A percentile compares a stretch with the other conserved stretches of the same genome.
Conservation (phyloP, 53 echinoderm and acorn worm species). For the Crossaster papposus region DNA sequence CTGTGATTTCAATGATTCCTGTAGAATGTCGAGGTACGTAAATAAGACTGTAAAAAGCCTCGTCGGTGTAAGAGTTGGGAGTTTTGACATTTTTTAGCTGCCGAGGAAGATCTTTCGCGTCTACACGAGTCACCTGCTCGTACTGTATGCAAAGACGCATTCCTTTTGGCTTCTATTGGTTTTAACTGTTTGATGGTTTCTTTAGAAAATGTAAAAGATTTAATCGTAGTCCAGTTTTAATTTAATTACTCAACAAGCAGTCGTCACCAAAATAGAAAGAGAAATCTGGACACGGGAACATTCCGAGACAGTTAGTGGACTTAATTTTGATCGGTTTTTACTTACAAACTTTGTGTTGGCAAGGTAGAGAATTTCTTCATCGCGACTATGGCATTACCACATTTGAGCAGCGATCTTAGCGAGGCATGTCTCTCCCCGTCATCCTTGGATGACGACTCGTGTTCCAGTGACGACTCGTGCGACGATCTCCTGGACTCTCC, state of each 20-base stretch:
- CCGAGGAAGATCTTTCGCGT: neutral
- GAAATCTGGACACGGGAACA: neutral
- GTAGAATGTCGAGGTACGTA: slow-evolving; percentile 15
- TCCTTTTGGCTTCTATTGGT: neutral
- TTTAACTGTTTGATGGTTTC: neutral
- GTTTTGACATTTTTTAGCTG: neutral
- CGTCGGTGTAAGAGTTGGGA: neutral
- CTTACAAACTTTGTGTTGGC: too few relatives aligned
- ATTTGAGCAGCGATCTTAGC: slow-evolving; percentile 35
- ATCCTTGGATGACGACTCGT: slow-evolving; percentile 50
- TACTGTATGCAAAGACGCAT: neutral
- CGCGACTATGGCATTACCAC: slow-evolving; percentile 46
- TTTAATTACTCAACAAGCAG: too few relatives aligned
- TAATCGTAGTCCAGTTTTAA: neutral
- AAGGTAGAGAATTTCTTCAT: neutral
- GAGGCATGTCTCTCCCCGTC: slow-evolving; percentile 49
- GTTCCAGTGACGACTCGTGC: slow-evolving; percentile 53
- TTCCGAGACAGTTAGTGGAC: neutral
- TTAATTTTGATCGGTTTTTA: neutral
- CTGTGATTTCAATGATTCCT: neutral
- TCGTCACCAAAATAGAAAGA: neutral
- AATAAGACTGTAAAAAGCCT: slow-evolving; percentile 22
- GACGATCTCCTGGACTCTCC: slow-evolving; percentile 48
- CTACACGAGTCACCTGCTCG: neutral
- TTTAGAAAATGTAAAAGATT: neutral